phyloP scores from a whole-genome alignment of 2,113 vertebrate species.

The Serinus canaria region DNA sequence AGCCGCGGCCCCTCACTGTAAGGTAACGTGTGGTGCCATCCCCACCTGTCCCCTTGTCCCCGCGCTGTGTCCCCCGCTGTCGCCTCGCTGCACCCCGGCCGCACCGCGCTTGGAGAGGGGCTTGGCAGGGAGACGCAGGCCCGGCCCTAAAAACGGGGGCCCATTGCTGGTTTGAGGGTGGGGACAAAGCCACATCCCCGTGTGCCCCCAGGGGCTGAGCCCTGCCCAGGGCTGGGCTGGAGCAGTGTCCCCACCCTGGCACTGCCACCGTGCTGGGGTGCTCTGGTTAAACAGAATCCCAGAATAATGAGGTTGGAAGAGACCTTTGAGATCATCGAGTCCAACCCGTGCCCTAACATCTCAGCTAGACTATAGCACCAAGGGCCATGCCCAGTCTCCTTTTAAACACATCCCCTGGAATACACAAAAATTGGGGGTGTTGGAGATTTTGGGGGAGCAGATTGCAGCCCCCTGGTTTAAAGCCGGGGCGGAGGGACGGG shows the following conservation, averaged over 20 bases:
- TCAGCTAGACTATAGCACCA: too few species aligned
- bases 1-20: constrained; percentile 76
- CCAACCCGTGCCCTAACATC: too few species aligned
- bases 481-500: neutral
- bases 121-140: neutral
- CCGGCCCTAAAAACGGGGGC: neutral
- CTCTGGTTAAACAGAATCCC: neutral
- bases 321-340: too few species aligned
- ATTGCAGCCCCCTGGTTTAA: neutral
- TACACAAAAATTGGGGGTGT: neutral
- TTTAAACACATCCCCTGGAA: neutral
- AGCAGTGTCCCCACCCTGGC: neutral
- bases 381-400: too few species aligned
- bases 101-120: neutral
- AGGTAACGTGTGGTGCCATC: constrained; percentile 71
- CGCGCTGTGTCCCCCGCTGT: neutral
- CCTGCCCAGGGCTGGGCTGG: neutral
- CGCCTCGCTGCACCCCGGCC: neutral
- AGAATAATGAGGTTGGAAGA: too few species aligned
- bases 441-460: neutral
- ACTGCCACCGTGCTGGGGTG: accelerated
- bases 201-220: neutral
- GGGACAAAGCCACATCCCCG: neutral
- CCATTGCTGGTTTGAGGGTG: neutral
- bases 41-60: neutral